These are phyloP conservation scores for Strigamia transsilvanica DNA, from an alignment of 2,888 invertebrate genomes.

Conservation along the genomic window DNA sequence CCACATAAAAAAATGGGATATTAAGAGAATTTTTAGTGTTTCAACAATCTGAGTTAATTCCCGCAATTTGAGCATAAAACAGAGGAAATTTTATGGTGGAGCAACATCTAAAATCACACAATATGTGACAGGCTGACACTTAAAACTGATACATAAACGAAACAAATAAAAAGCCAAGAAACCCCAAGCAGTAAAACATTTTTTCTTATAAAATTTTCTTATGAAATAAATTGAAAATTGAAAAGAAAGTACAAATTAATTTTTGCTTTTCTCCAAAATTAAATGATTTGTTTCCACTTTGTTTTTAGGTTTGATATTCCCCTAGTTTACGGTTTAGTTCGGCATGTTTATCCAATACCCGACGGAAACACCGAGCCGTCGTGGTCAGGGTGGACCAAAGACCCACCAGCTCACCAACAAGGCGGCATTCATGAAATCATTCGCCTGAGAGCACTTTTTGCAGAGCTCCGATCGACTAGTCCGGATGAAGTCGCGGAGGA, in stretches of 20 bases:
- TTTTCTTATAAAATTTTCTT: no score
- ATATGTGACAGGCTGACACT: constrained; percentile 2
- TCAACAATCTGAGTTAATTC: not conserved
- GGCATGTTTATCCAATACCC: constrained; percentile 40
- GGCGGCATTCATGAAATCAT: constrained; percentile 52
- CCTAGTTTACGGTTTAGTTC: constrained; percentile 38
- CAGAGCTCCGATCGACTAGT: constrained; percentile 50
- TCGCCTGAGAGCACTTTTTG: constrained; percentile 50
- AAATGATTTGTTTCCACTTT: no score
- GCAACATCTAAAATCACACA: not conserved
- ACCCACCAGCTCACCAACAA: constrained; percentile 42
- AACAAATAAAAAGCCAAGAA: not conserved
- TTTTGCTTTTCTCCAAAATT: not conserved
- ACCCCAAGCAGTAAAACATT: not conserved
- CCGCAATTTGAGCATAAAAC: not conserved
- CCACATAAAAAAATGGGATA: not conserved
- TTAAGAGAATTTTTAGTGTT: not conserved
- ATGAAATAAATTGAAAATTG: no score
- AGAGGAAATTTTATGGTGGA: not conserved
- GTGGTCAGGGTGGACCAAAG: constrained; percentile 52
- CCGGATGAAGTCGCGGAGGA: constrained; percentile 52
- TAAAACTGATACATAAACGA: not conserved
- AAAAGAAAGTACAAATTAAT: not conserved
- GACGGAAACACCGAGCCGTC: constrained; percentile 30
- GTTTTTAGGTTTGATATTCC: constrained; percentile 51